Conservation (phyloP, 2,113 vertebrate species). For the Myotis brandtii region DNA sequence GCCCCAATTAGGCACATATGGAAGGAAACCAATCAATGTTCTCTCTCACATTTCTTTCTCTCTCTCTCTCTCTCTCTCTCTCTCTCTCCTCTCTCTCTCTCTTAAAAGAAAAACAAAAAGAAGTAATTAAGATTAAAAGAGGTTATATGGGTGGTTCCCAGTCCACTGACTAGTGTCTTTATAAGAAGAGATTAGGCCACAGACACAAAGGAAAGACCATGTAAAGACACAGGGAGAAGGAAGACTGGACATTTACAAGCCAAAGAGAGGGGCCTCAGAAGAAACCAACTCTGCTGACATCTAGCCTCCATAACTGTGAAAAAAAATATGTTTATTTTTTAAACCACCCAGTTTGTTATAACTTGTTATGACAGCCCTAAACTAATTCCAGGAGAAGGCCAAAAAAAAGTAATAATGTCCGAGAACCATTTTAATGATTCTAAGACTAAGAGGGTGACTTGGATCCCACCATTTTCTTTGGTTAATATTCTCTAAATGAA, state of each 20-base stretch:
- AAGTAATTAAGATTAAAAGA: not conserved
- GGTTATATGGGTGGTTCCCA: too few species aligned
- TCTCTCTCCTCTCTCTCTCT: too few species aligned
- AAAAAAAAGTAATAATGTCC: not conserved
- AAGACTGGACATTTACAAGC: not conserved
- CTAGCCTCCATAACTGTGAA: not conserved
- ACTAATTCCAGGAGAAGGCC: not conserved
- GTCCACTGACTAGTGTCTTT: not conserved
- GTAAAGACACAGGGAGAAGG: not conserved
- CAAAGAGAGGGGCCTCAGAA: not conserved
- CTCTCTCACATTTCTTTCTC: too few species aligned
- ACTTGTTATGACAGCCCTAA: not conserved
- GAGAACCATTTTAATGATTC: not conserved
- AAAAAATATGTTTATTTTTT: not conserved
- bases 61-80: too few species aligned
- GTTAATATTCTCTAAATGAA: conserved; percentile 27
- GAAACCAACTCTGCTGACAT: not conserved
- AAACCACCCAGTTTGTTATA: not conserved
- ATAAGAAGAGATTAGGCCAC: not conserved
- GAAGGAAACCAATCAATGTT: too few species aligned
- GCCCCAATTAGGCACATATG: too few species aligned
- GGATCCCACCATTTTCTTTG: not conserved
- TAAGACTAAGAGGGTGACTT: not conserved
- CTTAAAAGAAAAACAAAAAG: too few species aligned
- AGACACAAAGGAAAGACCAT: not conserved